phyloP scores from a whole-genome alignment of 2,113 vertebrate genomes.

The Coptodon bakossiorum region DNA sequence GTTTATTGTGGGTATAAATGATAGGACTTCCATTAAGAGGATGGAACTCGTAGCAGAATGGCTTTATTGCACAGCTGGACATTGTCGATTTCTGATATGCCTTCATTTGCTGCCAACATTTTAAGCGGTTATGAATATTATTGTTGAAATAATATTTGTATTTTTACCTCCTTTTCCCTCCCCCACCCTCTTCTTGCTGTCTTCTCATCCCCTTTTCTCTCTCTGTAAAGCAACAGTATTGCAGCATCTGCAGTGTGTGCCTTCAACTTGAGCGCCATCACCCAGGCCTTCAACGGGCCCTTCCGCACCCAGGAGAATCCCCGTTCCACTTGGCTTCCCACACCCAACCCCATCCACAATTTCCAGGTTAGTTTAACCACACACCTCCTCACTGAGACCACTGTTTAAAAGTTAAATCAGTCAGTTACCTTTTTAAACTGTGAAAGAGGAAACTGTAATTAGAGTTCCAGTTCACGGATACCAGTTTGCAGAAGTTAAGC shows the following conservation, averaged over 20 bases:
- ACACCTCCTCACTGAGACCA: background rate
- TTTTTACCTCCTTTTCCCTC: background rate
- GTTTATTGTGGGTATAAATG: constrained; percentile 15
- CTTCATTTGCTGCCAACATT: background rate
- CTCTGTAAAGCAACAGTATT: constrained; percentile 87
- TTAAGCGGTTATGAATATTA: background rate
- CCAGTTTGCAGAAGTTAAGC: background rate
- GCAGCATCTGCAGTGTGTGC: constrained; percentile 95
- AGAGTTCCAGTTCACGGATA: background rate
- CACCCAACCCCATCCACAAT: constrained; percentile 87
- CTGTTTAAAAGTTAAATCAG: background rate
- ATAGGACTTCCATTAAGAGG: constrained; percentile 32
- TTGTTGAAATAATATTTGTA: background rate
- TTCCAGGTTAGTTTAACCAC: constrained; percentile 81
- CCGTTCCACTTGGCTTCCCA: constrained; percentile 93
- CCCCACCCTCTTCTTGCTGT: background rate
- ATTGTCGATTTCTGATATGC: background rate
- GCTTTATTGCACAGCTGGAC: constrained; percentile 24
- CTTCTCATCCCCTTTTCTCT: background rate
- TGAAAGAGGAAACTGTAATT: background rate
- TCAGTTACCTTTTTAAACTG: background rate
- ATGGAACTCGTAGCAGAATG: background rate
- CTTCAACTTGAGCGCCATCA: constrained; percentile 97
- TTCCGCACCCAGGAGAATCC: constrained; percentile 97
- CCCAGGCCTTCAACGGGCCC: constrained; percentile 91